Evolutionary conservation across 2,797 vertebrate genomes (phyloP).

Genomic region (Paguma larvata): DNA sequence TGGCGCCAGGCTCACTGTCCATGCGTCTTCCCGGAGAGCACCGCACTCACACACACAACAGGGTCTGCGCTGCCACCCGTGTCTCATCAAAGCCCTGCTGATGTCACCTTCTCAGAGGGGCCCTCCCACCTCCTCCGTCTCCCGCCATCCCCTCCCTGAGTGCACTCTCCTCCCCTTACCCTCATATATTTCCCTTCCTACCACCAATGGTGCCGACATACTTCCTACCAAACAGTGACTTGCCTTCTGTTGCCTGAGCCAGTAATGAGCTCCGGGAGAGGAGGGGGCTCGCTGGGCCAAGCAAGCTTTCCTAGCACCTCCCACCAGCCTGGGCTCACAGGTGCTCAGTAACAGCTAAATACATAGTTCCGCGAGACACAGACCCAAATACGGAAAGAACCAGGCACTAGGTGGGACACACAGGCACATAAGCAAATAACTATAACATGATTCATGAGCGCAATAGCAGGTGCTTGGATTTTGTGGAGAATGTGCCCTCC

Average conservation of each 20-base stretch:
- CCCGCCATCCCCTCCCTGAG: neutral
- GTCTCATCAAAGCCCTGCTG: too few species aligned
- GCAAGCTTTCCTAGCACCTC: neutral
- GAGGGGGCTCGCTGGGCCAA: too few species aligned
- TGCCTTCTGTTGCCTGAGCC: neutral
- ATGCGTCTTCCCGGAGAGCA: neutral
- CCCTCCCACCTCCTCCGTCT: neutral
- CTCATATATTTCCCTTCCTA: neutral
- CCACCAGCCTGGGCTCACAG: neutral
- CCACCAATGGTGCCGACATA: accelerated
- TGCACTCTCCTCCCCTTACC: too few species aligned
- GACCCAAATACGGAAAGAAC: neutral
- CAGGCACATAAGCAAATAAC: neutral
- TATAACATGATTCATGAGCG: accelerated
- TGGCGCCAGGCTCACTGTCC: neutral
- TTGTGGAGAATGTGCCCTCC: neutral
- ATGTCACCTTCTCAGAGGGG: neutral
- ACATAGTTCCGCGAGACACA: neutral
- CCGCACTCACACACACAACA: too few species aligned
- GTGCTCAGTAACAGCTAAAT: accelerated
- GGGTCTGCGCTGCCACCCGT: neutral
- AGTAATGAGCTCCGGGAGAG: neutral
- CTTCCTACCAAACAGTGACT: accelerated
- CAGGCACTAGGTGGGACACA: too few species aligned
- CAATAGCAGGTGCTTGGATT: accelerated